A percentile compares a stretch with the other conserved stretches of the same genome.
Conservation (phyloP, 2,113 vertebrate genomes). For the Orientallactaga bullata region DNA sequence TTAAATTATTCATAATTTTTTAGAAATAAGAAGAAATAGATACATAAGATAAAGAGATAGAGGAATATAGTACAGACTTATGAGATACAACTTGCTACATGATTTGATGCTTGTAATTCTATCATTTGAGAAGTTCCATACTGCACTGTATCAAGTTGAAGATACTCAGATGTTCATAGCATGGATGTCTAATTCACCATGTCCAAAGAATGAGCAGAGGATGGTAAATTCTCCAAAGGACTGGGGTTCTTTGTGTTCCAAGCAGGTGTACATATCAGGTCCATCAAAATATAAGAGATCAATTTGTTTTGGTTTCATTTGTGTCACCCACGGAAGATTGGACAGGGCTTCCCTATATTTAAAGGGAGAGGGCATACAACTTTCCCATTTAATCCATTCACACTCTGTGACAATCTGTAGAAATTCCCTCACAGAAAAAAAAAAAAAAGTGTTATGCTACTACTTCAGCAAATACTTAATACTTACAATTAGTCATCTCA, state of each 20-base stretch:
- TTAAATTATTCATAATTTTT: background rate
- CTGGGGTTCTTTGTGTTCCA: background rate
- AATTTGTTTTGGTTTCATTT: background rate
- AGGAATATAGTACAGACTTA: background rate
- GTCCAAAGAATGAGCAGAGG: too few relatives aligned
- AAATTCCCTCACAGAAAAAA: background rate
- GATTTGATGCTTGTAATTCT: background rate
- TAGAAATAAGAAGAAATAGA: too few relatives aligned
- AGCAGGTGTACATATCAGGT: background rate
- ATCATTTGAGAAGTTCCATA: background rate
- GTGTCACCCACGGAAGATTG: too few relatives aligned
- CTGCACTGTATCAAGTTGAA: background rate
- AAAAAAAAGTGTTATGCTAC: too few relatives aligned
- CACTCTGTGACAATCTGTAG: background rate
- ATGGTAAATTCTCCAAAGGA: background rate
- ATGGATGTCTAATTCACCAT: background rate
- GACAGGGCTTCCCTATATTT: too few relatives aligned
- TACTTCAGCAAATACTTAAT: background rate
- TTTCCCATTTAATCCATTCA: background rate
- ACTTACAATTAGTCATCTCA: too few relatives aligned
- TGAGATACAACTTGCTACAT: background rate
- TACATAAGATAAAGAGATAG: too few relatives aligned
- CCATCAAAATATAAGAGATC: background rate
- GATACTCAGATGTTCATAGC: background rate
- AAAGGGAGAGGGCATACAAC: background rate